Evolutionary conservation across 2,797 vertebrate species (phyloP).

Genomic region (Gorsachius magnificus): DNA sequence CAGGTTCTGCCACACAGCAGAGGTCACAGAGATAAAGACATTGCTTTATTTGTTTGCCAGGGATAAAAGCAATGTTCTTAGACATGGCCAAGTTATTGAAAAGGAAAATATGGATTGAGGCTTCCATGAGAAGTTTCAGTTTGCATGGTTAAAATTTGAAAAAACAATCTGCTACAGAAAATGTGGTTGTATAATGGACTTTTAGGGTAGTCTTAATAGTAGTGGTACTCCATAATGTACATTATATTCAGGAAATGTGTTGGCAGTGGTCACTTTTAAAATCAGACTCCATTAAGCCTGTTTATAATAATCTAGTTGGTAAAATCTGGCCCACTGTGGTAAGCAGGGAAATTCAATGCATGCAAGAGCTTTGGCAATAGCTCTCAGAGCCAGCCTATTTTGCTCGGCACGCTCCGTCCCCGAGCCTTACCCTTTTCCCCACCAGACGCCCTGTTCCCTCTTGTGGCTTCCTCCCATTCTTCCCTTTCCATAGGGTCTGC

Average conservation of each 20-base stretch:
- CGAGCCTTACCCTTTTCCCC: neutral
- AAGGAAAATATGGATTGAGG: neutral
- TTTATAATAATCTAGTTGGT: neutral
- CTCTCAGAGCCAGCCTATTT: neutral
- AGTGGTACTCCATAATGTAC: neutral
- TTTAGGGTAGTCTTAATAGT: neutral
- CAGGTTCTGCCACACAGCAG: neutral
- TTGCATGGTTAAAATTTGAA: neutral
- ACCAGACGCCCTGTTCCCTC: neutral
- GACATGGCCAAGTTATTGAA: neutral
- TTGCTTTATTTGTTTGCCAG: neutral
- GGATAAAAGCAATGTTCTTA: neutral
- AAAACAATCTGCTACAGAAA: neutral
- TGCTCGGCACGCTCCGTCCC: neutral
- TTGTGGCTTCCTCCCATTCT: neutral
- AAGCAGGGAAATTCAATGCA: neutral
- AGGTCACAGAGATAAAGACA: neutral
- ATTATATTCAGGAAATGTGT: neutral
- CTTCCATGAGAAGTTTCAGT: neutral
- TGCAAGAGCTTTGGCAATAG: neutral
- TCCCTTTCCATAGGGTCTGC: neutral
- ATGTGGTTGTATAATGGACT: neutral
- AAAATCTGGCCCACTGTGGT: neutral
- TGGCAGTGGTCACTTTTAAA: neutral
- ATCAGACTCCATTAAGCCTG: neutral